phyloP scores from a whole-genome alignment of 2,113 vertebrate species.

The Melierax canorus region DNA sequence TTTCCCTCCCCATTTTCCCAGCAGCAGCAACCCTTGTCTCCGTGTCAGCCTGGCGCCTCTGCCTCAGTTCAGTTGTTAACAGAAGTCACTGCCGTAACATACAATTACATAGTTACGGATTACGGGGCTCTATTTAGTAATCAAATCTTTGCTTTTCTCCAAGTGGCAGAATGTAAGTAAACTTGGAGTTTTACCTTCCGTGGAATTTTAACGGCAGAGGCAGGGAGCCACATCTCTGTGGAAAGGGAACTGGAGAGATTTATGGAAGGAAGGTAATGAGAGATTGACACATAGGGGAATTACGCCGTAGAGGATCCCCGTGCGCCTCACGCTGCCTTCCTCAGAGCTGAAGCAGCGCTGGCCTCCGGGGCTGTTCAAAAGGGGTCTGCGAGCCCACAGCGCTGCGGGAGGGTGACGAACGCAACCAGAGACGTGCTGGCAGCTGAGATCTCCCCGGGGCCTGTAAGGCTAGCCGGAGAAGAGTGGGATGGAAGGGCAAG shows the following conservation, averaged over 20 bases:
- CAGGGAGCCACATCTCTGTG: neutral
- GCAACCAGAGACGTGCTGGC: neutral
- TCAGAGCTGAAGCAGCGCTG: neutral
- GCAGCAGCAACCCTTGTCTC: neutral
- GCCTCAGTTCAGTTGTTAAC: neutral
- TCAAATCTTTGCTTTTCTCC: neutral
- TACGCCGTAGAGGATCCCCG: neutral
- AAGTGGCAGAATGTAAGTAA: neutral
- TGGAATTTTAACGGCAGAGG: neutral
- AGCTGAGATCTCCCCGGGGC: neutral
- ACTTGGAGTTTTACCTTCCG: neutral
- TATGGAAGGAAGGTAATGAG: neutral
- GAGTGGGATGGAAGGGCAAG: neutral
- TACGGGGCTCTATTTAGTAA: neutral
- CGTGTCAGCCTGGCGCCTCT: neutral
- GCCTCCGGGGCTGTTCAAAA: neutral
- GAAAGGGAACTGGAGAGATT: constrained; percentile 31
- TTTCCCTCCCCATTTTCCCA: neutral
- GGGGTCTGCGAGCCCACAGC: neutral
- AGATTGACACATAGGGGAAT: constrained; percentile 20
- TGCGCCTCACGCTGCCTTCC: neutral
- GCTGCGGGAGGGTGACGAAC: neutral
- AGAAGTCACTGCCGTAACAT: neutral
- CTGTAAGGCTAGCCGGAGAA: neutral
- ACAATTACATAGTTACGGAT: neutral